Conservation (phyloP, 1,140 invertebrate species). For the Microplitis mediator region DNA sequence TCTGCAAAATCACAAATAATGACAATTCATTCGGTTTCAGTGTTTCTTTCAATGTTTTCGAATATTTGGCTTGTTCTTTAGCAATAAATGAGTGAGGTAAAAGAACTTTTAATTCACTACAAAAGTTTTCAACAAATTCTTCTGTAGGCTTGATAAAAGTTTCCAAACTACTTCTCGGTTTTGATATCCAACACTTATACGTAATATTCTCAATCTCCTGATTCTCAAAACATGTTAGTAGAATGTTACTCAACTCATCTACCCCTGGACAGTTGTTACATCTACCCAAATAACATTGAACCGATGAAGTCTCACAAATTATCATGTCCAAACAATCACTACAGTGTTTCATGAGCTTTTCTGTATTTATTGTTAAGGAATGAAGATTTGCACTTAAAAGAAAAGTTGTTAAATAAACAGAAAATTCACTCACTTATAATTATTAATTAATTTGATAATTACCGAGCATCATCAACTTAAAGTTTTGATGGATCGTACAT, state of each 20-base stretch:
- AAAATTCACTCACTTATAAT: constrained; percentile 6
- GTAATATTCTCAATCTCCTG: not conserved
- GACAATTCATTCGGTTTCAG: not conserved
- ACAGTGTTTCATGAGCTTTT: not conserved
- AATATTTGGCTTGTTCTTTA: not conserved
- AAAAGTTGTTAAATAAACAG: not conserved
- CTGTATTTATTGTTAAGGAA: not conserved
- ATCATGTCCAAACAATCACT: constrained; percentile 14
- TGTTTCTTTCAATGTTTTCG: not conserved
- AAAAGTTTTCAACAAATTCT: constrained; percentile 8
- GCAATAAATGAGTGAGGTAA: not conserved
- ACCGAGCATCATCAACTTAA: constrained; percentile 33
- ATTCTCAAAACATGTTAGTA: not conserved
- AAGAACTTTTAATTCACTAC: not conserved
- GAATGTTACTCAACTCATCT: not conserved
- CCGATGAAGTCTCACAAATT: not conserved
- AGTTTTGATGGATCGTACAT: constrained; percentile 39
- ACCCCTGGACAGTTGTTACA: constrained; percentile 4
- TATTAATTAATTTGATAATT: constrained; percentile 12
- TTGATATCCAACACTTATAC: constrained; percentile 5
- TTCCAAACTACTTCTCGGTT: constrained; percentile 3
- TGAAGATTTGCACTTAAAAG: not conserved
- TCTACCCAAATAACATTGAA: not conserved
- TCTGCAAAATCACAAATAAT: constrained; percentile 9
- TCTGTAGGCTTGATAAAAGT: not conserved